Evolutionary conservation across 2,888 invertebrate genomes (phyloP).

Genomic region (Aproaerema taeniolella): DNA sequence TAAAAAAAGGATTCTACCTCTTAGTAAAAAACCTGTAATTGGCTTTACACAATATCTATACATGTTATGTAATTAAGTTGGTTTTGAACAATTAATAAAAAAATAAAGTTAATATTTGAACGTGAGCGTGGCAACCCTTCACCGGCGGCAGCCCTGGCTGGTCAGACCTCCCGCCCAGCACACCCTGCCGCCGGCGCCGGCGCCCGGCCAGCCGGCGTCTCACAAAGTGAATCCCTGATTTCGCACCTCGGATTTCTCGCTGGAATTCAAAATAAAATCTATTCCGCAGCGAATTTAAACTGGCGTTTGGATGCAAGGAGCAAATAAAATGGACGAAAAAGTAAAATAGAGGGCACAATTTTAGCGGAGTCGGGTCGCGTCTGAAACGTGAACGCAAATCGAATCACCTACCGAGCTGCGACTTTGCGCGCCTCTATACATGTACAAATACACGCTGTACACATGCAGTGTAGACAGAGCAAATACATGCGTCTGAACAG

Average conservation of each 20-base stretch:
- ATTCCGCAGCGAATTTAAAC: constrained; percentile 41
- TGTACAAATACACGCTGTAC: too few relatives aligned
- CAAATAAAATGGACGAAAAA: constrained; percentile 30
- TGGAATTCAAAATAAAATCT: constrained; percentile 44
- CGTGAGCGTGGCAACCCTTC: too few relatives aligned
- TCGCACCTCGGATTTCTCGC: constrained; percentile 43
- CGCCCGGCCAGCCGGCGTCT: constrained; percentile 34
- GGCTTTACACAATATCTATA: too few relatives aligned
- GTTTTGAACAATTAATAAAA: too few relatives aligned
- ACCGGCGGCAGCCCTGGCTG: too few relatives aligned
- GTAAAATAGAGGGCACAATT: constrained; percentile 21
- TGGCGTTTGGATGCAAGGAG: constrained; percentile 32
- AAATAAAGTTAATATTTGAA: too few relatives aligned
- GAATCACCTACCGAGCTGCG: constrained; percentile 7
- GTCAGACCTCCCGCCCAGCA: not conserved
- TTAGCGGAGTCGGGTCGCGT: constrained; percentile 2
- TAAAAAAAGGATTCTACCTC: too few relatives aligned
- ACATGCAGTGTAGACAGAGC: too few relatives aligned
- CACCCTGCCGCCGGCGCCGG: not conserved
- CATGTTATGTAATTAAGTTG: too few relatives aligned
- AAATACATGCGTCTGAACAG: too few relatives aligned
- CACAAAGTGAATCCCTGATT: constrained; percentile 49
- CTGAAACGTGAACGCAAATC: constrained; percentile 1
- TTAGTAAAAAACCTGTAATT: too few relatives aligned
- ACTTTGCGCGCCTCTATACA: too few relatives aligned